Conservation (phyloP, 2,888 invertebrate genomes). For the Clusia tigrina region DNA sequence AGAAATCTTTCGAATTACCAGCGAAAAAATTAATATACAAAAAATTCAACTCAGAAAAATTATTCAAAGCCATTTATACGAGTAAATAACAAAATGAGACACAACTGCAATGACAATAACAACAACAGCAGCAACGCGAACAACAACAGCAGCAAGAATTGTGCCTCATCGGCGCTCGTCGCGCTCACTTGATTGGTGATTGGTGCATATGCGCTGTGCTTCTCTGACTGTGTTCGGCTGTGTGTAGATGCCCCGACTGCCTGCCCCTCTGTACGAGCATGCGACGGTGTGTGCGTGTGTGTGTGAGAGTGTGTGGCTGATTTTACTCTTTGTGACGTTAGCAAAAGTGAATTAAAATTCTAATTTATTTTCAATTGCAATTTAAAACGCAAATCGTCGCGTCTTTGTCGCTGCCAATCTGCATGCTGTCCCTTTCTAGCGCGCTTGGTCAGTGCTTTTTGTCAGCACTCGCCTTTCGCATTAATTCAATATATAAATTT, state of each 20-base stretch:
- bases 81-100: conserved; percentile 15
- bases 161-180: no score
- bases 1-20: neutral
- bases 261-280: no score
- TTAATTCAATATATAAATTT: conserved; percentile 43
- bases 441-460: neutral
- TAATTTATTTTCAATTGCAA: conserved; percentile 34
- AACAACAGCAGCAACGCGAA: neutral
- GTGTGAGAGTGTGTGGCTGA: conserved; percentile 11
- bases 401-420: neutral
- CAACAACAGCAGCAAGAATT: no score
- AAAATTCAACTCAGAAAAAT: conserved; percentile 11
- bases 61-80: neutral
- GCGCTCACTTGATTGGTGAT: no score
- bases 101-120: neutral
- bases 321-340: conserved; percentile 24
- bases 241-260: no score
- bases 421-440: conserved; percentile 4
- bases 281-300: neutral
- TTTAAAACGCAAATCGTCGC: conserved; percentile 37
- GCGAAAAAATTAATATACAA: neutral
- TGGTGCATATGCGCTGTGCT: no score
- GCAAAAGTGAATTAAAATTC: conserved; percentile 26
- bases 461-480: neutral
- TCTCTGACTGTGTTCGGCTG: no score